Percentiles rank a stretch among this genome's conserved stretches.
Conservation (phyloP, 53 echinoderm and acorn worm species). For the Echinometra lucunter region DNA sequence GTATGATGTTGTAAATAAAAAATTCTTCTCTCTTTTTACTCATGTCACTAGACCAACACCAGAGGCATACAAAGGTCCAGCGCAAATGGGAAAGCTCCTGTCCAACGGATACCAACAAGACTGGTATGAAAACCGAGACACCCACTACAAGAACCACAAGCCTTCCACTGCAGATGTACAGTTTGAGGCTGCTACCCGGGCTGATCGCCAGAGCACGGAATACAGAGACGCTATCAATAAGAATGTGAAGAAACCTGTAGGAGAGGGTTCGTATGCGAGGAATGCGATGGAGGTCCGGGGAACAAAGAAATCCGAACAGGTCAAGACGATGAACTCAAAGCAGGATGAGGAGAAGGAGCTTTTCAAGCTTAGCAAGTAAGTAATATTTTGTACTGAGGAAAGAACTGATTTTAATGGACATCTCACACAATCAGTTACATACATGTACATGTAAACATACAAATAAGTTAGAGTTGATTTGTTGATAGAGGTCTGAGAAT, state of each 20-base stretch:
- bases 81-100: constrained; percentile 81
- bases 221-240: constrained; percentile 90
- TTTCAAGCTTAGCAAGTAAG: constrained; percentile 64
- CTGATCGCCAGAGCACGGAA: constrained; percentile 84
- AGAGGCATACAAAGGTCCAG: constrained; percentile 69
- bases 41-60: constrained; percentile 13
- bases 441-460: too few species aligned
- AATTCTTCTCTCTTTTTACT: neutral
- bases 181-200: constrained; percentile 59
- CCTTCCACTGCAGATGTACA: constrained; percentile 63
- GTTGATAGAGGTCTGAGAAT: neutral
- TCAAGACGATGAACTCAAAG: constrained; percentile 3
- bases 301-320: constrained; percentile 63
- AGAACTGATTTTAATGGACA: too few species aligned
- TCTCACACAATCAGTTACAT: too few species aligned
- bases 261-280: neutral
- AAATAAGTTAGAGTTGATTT: neutral
- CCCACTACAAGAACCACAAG: constrained; percentile 78
- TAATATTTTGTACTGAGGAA: too few species aligned
- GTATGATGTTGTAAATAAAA: neutral
- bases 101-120: constrained; percentile 94
- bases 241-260: constrained; percentile 21
- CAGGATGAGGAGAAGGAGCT: constrained; percentile 52
- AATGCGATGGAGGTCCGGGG: constrained; percentile 57
- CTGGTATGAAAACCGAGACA: constrained; percentile 89